phyloP scores from a whole-genome alignment of 2,113 vertebrate genomes.

The Sebastes schlegelii region DNA sequence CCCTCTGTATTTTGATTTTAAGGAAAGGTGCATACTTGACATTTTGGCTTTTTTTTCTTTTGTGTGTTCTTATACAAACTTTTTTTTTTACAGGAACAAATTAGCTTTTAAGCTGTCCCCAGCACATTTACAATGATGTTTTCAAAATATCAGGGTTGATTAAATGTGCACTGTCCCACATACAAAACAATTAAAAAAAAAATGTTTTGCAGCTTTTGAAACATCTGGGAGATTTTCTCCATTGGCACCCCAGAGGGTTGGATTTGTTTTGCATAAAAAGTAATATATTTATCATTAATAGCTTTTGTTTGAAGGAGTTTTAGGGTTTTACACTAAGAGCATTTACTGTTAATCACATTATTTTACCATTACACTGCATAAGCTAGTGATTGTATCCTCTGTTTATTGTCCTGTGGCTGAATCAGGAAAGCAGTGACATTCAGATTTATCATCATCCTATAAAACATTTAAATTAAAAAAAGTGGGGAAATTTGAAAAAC shows the following conservation, averaged over 20 bases:
- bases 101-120: background rate
- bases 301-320: background rate
- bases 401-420: background rate
- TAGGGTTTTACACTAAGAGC: background rate
- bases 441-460: background rate
- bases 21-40: background rate
- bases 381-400: background rate
- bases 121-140: background rate
- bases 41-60: background rate
- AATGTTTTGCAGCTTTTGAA: too few species aligned
- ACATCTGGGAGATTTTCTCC: background rate
- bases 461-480: too few species aligned
- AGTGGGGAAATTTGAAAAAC: too few species aligned
- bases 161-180: background rate
- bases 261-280: background rate
- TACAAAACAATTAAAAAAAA: background rate
- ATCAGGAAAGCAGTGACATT: background rate
- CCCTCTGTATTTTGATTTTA: background rate
- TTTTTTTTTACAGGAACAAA: background rate
- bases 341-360: background rate
- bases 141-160: background rate
- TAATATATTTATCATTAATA: background rate
- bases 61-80: background rate
- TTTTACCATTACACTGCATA: background rate
- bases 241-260: background rate